A percentile compares a stretch with the other conserved stretches of the same genome.
phyloP scores from a whole-genome alignment of 2,888 invertebrate genomes.

The Trissoscelio sp. region DNA sequence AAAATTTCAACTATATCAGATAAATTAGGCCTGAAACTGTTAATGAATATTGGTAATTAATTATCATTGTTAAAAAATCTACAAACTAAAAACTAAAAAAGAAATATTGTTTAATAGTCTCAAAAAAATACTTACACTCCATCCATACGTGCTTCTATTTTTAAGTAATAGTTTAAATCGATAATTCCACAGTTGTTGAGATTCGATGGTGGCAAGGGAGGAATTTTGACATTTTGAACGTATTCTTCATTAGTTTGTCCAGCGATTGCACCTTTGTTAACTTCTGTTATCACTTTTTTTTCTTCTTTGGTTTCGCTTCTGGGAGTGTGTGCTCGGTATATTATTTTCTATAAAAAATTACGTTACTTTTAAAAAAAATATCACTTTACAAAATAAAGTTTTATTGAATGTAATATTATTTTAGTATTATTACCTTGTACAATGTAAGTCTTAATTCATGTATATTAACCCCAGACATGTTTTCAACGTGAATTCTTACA shows the following conservation, averaged over 20 bases:
- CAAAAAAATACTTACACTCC: slow-evolving; percentile 77
- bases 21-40: slow-evolving; percentile 86
- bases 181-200: slow-evolving; percentile 85
- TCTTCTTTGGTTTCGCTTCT: slow-evolving; percentile 85
- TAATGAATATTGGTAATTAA: no score
- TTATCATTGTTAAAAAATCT: no score
- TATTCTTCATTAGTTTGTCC: slow-evolving; percentile 86
- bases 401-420: no score
- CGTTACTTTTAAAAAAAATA: no score
- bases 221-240: slow-evolving; percentile 87
- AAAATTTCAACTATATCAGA: slow-evolving; percentile 87
- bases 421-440: slow-evolving; percentile 43
- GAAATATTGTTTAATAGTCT: slow-evolving; percentile 86
- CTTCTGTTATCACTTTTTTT: slow-evolving; percentile 86
- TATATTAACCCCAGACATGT: slow-evolving; percentile 40
- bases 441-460: slow-evolving; percentile 34
- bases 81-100: no score
- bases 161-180: slow-evolving; percentile 80
- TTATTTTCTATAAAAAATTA: slow-evolving; percentile 86
- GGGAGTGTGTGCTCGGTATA: slow-evolving; percentile 87
- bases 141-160: slow-evolving; percentile 84
- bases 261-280: slow-evolving; percentile 89
- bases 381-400: no score
- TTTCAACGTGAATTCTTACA: slow-evolving; percentile 39
- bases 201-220: slow-evolving; percentile 91